Conservation (phyloP, 30 jellyfish, hydroid and myxozoan genomes). For the Rhopilema esculentum region DNA sequence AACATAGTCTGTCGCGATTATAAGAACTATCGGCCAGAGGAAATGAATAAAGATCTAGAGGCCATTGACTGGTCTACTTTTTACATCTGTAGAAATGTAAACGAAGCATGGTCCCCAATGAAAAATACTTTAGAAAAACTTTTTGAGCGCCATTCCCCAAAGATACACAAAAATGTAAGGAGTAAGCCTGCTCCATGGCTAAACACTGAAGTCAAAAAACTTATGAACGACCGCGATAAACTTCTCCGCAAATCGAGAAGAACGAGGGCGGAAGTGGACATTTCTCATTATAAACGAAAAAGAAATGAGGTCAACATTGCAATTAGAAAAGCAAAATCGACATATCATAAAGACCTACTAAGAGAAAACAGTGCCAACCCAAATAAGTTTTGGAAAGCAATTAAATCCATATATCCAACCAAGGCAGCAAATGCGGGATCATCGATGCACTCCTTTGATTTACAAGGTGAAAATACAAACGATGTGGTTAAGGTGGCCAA, state of each 20-base stretch:
- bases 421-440: slow-evolving; percentile 40
- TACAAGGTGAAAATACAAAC: slow-evolving; percentile 7
- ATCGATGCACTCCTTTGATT: slow-evolving; percentile 47
- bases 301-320: slow-evolving; percentile 51
- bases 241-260: slow-evolving; percentile 50
- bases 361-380: no score
- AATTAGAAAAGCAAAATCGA: slow-evolving; percentile 40
- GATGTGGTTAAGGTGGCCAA: no score
- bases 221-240: slow-evolving; percentile 52
- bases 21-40: slow-evolving; percentile 58
- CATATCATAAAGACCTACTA: no score
- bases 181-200: slow-evolving; percentile 59
- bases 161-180: background rate
- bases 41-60: slow-evolving; percentile 54
- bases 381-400: no score
- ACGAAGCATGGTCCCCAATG: slow-evolving; percentile 29
- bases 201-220: slow-evolving; percentile 37
- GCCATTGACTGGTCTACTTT: slow-evolving; percentile 39
- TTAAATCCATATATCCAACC: slow-evolving; percentile 23
- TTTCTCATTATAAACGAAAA: slow-evolving; percentile 32
- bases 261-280: slow-evolving; percentile 11
- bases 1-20: slow-evolving; percentile 40
- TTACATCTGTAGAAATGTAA: slow-evolving; percentile 39
- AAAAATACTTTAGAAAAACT: background rate
- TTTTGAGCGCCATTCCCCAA: slow-evolving; percentile 49